Evolutionary conservation across 2,797 vertebrate genomes (phyloP), one percentile per base, ranked within the genome.

Genomic region (Semotilus atromaculatus): DNA sequence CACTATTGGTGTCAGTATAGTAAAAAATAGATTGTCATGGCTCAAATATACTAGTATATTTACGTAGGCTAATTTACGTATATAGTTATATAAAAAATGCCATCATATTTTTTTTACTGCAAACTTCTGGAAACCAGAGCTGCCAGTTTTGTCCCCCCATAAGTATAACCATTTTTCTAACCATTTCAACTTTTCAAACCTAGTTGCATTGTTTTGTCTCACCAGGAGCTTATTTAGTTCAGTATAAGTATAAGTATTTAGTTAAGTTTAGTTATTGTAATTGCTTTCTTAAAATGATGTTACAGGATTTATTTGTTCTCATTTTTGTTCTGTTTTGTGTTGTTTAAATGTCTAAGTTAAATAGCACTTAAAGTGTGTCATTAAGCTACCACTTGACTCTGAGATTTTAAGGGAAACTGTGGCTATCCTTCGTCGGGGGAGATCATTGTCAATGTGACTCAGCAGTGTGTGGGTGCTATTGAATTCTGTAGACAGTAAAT

Each of bases 391-490:
- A 21, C 51, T 79, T 73, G 83, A 55, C 83, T 43, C 40, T 60
- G 80, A 76, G 45, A 79, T 87, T 58, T 66, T 58, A 71, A 73
- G 55, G 60, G 58, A 85, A 85, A 62, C 78, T 29, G 68, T 73
- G 86, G 80, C 79, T 70, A 38, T 82, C 62, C 48, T 70, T 72
- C 51, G 19, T 70, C 38, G 14, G 13, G 38, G 67, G 29, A 70
- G 83, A 85, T 66, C 45, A 60, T 51, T 74, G 80, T 36, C 73
- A 74, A 62, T 82, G 72, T 87, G 86, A 87, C 74, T 87, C 86
- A 87, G 83, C 83, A 82, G 67, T 36, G 60, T 85, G 86, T 87
- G 86, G 86, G 86, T 85, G 73, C 86, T 70, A 85, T 87, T 87
- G 74, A 85, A 87, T 87, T 82, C 74, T 87, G 66, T 29, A 81